Percentiles rank a stretch among this genome's conserved stretches.
Evolutionary conservation across 2,113 vertebrate species (phyloP).

Genomic region (Ochotona curzoniae): DNA sequence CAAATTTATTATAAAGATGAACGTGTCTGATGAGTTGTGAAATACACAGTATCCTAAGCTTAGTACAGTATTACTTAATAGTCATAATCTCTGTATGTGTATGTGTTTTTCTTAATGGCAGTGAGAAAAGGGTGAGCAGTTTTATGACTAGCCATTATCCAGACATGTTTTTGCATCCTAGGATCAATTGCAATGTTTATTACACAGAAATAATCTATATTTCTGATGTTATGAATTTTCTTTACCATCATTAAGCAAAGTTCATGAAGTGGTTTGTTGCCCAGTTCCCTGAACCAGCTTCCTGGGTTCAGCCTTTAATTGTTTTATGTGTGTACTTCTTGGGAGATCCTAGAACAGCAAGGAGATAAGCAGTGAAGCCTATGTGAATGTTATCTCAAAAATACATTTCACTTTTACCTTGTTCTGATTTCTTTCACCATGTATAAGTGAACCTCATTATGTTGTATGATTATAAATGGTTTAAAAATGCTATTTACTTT

Average conservation of each 20-base stretch:
- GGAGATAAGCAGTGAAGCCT: neutral
- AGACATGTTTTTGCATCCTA: neutral
- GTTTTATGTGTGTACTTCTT: neutral
- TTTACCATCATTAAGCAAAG: conserved; percentile 19
- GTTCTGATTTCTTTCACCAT: conserved; percentile 7
- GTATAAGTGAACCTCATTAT: neutral
- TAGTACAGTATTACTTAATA: conserved; percentile 2
- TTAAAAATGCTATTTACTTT: neutral
- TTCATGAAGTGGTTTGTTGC: neutral
- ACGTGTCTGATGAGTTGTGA: neutral
- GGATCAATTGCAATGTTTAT: conserved; percentile 60
- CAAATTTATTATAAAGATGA: neutral
- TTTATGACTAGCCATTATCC: conserved; percentile 43
- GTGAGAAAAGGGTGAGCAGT: conserved; percentile 40
- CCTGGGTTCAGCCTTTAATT: neutral
- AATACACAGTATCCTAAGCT: neutral
- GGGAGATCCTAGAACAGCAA: neutral
- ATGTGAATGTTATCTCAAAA: neutral
- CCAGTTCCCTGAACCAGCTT: neutral
- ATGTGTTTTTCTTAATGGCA: neutral
- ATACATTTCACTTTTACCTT: conserved; percentile 9
- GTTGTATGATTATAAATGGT: neutral
- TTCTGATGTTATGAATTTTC: neutral
- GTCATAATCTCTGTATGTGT: neutral
- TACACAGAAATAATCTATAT: conserved; percentile 20